Evolutionary conservation across 1,140 invertebrate species (phyloP).

Genomic region (Arion vulgaris): DNA sequence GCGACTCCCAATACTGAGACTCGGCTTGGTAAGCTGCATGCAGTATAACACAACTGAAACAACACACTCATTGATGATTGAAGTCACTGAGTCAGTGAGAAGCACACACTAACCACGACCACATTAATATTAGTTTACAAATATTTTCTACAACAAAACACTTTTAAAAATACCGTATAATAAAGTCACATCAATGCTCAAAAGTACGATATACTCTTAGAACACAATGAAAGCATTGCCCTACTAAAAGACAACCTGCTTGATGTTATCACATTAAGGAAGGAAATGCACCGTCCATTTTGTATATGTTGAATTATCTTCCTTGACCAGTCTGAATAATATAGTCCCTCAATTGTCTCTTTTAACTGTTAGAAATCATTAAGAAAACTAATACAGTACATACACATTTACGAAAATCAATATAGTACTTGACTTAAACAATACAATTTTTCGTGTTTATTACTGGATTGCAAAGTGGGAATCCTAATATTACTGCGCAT

Average conservation of each 20-base stretch:
- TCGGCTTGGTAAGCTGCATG: no score
- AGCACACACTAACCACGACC: no score
- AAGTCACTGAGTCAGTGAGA: no score
- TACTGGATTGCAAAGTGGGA: not conserved
- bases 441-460: not conserved
- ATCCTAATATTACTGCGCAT: not conserved
- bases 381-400: not conserved
- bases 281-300: conserved; percentile 4
- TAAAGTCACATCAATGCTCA: no score
- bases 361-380: not conserved
- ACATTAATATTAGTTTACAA: no score
- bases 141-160: no score
- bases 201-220: not conserved
- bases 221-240: not conserved
- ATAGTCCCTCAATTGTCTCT: not conserved
- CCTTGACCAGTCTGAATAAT: not conserved
- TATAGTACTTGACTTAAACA: no score
- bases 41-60: no score
- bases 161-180: no score
- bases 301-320: conserved; percentile 14
- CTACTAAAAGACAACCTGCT: not conserved
- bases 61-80: no score
- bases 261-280: not conserved
- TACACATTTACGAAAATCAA: no score
- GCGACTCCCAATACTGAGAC: no score